These are phyloP conservation scores for Leucosticte australis DNA, from an alignment of 2,113 vertebrate species.

Conservation along the genomic window DNA sequence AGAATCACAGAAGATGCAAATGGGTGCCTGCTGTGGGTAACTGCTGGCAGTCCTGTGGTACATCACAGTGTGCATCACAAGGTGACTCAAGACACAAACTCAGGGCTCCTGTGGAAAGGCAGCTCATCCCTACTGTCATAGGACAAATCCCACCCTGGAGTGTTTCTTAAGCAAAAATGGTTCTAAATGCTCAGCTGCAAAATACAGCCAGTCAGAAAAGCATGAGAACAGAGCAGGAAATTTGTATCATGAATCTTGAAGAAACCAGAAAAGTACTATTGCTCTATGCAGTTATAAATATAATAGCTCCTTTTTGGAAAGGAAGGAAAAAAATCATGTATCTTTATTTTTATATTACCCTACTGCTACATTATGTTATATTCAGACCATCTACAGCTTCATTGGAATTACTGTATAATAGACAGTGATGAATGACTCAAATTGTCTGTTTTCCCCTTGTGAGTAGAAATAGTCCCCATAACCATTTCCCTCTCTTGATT, in stretches of 20 bases:
- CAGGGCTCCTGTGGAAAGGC: not conserved
- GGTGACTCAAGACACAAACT: not conserved
- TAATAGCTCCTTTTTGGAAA: conserved; percentile 7
- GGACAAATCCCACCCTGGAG: not conserved
- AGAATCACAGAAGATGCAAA: not conserved
- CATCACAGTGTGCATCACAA: not conserved
- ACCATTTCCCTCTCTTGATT: not conserved
- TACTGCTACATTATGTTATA: not conserved
- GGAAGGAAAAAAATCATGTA: not conserved
- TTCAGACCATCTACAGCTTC: not conserved
- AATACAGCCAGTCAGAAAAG: not conserved
- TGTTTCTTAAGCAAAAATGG: not conserved
- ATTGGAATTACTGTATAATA: not conserved
- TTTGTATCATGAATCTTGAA: not conserved
- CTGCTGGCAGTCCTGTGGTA: not conserved
- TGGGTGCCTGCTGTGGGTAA: not conserved
- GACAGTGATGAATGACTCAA: not conserved
- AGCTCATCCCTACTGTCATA: not conserved
- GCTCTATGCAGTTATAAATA: not conserved
- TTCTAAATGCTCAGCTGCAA: not conserved
- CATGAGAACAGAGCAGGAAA: not conserved
- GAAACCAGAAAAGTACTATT: not conserved
- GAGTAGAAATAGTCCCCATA: not conserved
- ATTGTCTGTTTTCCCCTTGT: not conserved
- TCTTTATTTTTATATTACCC: conserved; percentile 11